phyloP scores from a whole-genome alignment of 2,113 vertebrate species.

The Orycteropus afer region DNA sequence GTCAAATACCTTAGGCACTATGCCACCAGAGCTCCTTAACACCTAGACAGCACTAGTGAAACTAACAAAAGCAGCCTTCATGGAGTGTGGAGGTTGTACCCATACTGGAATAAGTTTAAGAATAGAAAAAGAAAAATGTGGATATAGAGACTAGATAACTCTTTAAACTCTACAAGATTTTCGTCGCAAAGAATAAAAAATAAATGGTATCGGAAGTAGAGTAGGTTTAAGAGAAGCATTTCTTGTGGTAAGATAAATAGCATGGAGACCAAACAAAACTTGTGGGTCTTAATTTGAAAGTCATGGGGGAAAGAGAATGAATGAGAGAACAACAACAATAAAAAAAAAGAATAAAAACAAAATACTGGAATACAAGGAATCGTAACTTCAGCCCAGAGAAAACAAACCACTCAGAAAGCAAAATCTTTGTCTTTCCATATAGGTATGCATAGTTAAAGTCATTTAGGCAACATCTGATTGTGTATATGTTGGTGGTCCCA shows the following conservation, averaged over 20 bases:
- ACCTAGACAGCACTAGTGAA: neutral
- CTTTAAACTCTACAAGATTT: neutral
- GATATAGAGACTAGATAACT: neutral
- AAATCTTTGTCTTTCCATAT: neutral
- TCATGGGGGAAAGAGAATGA: neutral
- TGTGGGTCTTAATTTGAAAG: neutral
- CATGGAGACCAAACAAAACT: neutral
- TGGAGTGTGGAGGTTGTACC: neutral
- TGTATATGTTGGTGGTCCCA: too few relatives aligned
- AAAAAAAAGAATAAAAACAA: neutral
- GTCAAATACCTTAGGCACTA: too few relatives aligned
- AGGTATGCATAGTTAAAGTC: too few relatives aligned
- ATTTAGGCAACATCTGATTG: too few relatives aligned
- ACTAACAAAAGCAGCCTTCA: neutral
- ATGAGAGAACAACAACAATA: neutral
- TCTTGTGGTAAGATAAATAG: conserved; percentile 16
- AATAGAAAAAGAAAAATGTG: neutral
- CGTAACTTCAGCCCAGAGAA: neutral
- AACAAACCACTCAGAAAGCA: neutral
- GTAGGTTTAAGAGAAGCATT: neutral
- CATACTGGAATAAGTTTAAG: neutral
- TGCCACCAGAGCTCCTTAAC: too few relatives aligned
- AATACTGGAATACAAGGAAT: neutral
- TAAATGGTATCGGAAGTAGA: neutral
- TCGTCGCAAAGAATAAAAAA: neutral